Evolutionary conservation across 2,113 vertebrate genomes (phyloP).

Genomic region (Odontesthes bonariensis): DNA sequence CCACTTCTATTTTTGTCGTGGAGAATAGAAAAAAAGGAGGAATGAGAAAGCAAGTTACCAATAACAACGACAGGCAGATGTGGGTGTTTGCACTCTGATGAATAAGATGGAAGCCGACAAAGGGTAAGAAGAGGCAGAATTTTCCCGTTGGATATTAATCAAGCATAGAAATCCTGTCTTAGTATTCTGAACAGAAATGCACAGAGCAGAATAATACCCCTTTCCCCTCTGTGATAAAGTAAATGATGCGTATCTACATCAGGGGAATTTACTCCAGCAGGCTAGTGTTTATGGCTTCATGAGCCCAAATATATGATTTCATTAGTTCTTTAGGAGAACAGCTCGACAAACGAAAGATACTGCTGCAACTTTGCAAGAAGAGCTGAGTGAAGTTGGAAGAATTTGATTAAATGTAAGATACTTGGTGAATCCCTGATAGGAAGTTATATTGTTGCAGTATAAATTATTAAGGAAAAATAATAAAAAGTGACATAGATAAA

Average conservation of each 20-base stretch:
- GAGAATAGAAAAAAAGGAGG: slow-evolving; percentile 12
- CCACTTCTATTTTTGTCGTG: too few relatives aligned
- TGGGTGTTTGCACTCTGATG: slow-evolving; percentile 47
- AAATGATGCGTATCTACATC: slow-evolving; percentile 49
- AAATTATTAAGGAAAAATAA: background rate
- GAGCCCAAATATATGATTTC: slow-evolving; percentile 47
- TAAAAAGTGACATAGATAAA: background rate
- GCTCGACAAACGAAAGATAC: slow-evolving; percentile 47
- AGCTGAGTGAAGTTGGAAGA: slow-evolving; percentile 18
- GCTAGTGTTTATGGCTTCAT: slow-evolving; percentile 43
- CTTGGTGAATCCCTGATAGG: background rate
- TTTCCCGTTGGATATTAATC: slow-evolving; percentile 43
- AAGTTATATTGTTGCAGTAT: background rate
- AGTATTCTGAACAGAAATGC: slow-evolving; percentile 40
- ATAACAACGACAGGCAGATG: slow-evolving; percentile 32
- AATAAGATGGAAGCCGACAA: slow-evolving; percentile 39
- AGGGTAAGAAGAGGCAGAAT: slow-evolving; percentile 19
- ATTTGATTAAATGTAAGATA: background rate
- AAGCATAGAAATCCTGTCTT: slow-evolving; percentile 37
- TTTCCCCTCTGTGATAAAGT: slow-evolving; percentile 48
- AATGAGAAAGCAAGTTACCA: slow-evolving; percentile 11
- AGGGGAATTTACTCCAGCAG: slow-evolving; percentile 34
- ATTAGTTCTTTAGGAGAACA: slow-evolving; percentile 54
- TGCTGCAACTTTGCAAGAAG: slow-evolving; percentile 36
- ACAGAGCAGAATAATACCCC: slow-evolving; percentile 27